Conservation (phyloP, 2,113 vertebrate genomes). For the Thunnus maccoyii region DNA sequence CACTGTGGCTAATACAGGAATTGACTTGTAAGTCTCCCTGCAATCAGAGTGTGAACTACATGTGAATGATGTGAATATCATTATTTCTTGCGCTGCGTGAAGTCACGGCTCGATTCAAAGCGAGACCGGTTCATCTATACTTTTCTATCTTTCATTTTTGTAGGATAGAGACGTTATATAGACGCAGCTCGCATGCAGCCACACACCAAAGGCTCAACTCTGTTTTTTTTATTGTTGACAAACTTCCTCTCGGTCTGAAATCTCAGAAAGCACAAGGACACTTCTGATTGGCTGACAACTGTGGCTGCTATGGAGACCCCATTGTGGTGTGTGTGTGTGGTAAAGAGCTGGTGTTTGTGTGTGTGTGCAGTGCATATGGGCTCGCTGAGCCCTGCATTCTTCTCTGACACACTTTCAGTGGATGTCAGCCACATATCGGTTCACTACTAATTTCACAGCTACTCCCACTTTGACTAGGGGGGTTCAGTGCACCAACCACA, state of each 20-base stretch:
- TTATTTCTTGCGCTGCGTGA: not conserved
- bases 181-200: not conserved
- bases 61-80: not conserved
- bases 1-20: not conserved
- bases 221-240: not conserved
- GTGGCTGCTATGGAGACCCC: conserved; percentile 67
- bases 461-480: no score
- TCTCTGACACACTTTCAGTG: conserved; percentile 26
- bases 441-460: not conserved
- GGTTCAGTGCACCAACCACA: no score
- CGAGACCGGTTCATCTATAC: not conserved
- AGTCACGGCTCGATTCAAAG: not conserved
- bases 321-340: conserved; percentile 34
- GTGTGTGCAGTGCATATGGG: conserved; percentile 4
- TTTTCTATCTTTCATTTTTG: not conserved
- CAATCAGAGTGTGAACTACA: not conserved
- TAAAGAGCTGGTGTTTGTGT: not conserved
- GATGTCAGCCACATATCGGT: not conserved
- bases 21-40: not conserved
- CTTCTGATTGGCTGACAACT: conserved; percentile 51
- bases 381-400: conserved; percentile 25
- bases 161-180: not conserved
- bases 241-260: conserved; percentile 38
- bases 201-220: not conserved
- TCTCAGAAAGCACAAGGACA: conserved; percentile 14